Conservation (phyloP, 1,140 invertebrate species). For the Nasonia longicornis region DNA sequence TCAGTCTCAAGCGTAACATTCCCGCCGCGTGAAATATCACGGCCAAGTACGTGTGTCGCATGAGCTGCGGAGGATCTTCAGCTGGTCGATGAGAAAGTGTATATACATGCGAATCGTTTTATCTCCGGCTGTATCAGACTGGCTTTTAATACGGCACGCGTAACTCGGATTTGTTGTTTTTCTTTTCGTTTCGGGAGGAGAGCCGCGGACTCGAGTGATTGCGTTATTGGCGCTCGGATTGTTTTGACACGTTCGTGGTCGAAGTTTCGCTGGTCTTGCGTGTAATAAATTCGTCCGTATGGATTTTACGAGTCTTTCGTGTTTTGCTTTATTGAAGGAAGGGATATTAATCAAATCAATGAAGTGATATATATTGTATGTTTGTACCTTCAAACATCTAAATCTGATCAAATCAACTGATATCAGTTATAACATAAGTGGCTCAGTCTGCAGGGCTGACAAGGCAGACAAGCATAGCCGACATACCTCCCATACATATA, state of each 20-base stretch:
- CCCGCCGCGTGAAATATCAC: slow-evolving; percentile 25
- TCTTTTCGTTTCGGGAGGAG: neutral
- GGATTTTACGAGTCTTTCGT: too few species aligned
- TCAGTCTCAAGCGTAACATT: slow-evolving; percentile 17
- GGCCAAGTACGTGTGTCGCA: slow-evolving; percentile 27
- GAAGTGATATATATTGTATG: too few species aligned
- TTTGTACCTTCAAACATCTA: too few species aligned
- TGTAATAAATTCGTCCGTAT: too few species aligned
- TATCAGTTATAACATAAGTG: too few species aligned
- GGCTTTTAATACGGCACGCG: neutral
- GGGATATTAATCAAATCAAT: too few species aligned
- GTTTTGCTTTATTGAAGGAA: too few species aligned
- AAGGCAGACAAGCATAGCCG: too few species aligned
- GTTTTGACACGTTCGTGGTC: neutral
- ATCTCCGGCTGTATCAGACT: neutral
- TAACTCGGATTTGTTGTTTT: neutral
- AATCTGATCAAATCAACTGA: too few species aligned
- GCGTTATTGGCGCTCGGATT: neutral
- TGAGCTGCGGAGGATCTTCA: neutral
- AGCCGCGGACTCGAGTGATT: neutral
- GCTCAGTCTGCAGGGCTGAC: too few species aligned
- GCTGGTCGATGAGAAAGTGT: neutral
- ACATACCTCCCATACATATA: too few species aligned
- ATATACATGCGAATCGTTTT: neutral
- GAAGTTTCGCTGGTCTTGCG: too few species aligned